These are phyloP conservation scores for Pristionchus entomophagus DNA, from an alignment of 2,888 invertebrate genomes.

Conservation along the genomic window DNA sequence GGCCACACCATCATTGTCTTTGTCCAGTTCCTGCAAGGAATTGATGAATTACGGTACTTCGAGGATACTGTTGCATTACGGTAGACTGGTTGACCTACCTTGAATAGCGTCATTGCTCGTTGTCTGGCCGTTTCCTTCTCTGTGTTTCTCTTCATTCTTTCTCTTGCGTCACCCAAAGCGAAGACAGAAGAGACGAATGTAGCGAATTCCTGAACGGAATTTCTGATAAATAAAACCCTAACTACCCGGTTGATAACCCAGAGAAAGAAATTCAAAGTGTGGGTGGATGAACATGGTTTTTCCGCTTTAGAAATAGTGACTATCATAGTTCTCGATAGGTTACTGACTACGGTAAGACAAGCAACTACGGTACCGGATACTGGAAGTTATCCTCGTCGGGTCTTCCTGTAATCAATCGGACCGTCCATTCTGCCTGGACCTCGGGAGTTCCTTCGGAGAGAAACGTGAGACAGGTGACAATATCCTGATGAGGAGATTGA, in stretches of 20 bases:
- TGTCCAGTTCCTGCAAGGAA: conserved; percentile 55
- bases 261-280: not conserved
- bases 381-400: conserved; percentile 58
- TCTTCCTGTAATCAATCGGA: conserved; percentile 66
- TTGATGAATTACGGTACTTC: not conserved
- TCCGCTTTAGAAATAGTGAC: no score
- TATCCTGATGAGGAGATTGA: conserved; percentile 53
- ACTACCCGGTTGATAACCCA: no score
- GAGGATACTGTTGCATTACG: not conserved
- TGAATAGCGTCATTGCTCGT: conserved; percentile 59
- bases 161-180: conserved; percentile 59
- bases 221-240: no score
- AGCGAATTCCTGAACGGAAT: conserved; percentile 62
- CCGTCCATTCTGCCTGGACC: conserved; percentile 70
- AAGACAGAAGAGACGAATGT: conserved; percentile 71
- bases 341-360: no score
- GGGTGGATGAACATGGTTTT: no score
- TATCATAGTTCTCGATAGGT: no score
- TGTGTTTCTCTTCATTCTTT: conserved; percentile 49
- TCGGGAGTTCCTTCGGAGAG: conserved; percentile 61
- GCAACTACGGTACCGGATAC: conserved; percentile 53
- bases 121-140: conserved; percentile 62
- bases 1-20: conserved; percentile 61
- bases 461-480: conserved; percentile 56
- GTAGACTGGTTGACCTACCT: conserved; percentile 8